Base-by-base conservation (phyloP, 2,888 invertebrate genomes). In the Thecocarcelia acutangulata region DNA sequence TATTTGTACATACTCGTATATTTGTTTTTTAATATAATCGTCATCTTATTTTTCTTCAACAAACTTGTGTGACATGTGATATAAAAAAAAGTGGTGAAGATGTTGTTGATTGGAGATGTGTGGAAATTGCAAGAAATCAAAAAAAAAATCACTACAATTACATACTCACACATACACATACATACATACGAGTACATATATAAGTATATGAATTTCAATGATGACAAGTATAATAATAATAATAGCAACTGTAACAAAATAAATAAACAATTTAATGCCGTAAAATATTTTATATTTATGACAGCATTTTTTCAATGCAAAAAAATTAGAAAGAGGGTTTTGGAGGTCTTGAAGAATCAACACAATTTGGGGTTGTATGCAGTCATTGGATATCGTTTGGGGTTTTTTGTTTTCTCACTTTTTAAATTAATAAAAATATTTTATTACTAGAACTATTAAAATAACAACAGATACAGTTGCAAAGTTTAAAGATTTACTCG, bases 301-400 rank as follows among this genome's bases (percentile, higher is more conserved):
- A 68, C 66, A 73, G 70, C 44, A 68, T 61, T 66, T 37, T 44
- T 6, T 17, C 33, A 50, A 52, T 52, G 42, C 13, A 42, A 70
- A 33, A 66, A 3, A 15, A 1, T 1, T 44, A 33, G 37, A 48
- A 11, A 28, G n/a, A 21, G 54, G 21, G 46, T 21, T n/a, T 8
- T n/a, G 17, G 0, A 13, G 37, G 15, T 8, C 12, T n/a, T 3
- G 11, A 33, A 33, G 28, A 9, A 37, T 46, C 54, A 37, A 21
- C 54, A 33, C 24, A 73, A 66, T 78, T 70, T 78, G 74, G 78
- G 78, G 74, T 82, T 82, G 78, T 28, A 75, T 74, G 75, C 74
- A 75, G 78, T 78, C 74, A 82, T 82, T 75, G 74, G 78, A 82
- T 82, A 82, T 82, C 74, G 54, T 74, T 75, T 72, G 44, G 56